These are phyloP conservation scores for Chanos chanos DNA, from an alignment of 2,797 vertebrate genomes.

Conservation along the genomic window DNA sequence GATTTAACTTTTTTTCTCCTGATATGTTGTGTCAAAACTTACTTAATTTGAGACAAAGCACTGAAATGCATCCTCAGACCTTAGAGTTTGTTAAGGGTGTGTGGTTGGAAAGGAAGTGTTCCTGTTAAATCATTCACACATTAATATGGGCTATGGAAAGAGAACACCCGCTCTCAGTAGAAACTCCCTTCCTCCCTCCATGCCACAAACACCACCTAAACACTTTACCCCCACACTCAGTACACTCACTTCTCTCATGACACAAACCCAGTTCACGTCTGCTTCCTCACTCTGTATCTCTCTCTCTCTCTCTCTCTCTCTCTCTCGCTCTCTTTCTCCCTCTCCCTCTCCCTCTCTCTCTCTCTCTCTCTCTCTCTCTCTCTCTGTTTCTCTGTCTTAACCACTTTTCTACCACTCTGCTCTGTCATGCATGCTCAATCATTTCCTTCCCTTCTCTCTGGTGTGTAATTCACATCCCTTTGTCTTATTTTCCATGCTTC, in stretches of 20 bases:
- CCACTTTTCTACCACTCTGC: not conserved
- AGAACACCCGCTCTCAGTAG: conserved; percentile 8
- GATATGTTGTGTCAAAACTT: no score
- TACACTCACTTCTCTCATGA: conserved; percentile 5
- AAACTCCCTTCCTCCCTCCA: conserved; percentile 6
- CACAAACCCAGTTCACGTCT: conserved; percentile 9
- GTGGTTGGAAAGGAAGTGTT: no score
- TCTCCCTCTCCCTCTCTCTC: not conserved
- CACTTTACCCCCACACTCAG: conserved; percentile 9
- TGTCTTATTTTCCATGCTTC: not conserved
- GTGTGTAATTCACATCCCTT: no score
- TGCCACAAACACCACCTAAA: conserved; percentile 8
- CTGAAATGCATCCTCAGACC: no score
- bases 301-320: not conserved
- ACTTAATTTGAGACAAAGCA: no score
- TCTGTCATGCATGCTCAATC: no score
- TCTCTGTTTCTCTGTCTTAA: not conserved
- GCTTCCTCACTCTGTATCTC: conserved; percentile 5
- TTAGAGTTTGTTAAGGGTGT: no score
- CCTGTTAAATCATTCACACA: no score
- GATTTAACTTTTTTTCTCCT: no score
- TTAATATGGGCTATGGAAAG: not conserved
- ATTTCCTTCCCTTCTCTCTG: no score
- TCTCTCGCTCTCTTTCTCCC: not conserved
- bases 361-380: not conserved